phyloP scores from a whole-genome alignment of 2,797 vertebrate species.

The Darevskia mixta region DNA sequence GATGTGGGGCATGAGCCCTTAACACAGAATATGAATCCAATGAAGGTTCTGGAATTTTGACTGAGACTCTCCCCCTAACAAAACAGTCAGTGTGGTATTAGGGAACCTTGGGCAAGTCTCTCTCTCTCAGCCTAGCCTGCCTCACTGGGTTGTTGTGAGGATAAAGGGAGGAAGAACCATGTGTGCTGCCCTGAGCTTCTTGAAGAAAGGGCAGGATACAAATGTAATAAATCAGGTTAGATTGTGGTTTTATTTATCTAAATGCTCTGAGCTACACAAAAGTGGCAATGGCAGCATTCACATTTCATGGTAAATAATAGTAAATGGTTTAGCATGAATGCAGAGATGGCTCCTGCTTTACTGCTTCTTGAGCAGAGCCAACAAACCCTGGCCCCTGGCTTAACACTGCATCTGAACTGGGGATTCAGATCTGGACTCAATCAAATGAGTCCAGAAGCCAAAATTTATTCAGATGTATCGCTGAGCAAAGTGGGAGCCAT shows the following conservation, averaged over 20 bases:
- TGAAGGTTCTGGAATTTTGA: not conserved
- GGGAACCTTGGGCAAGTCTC: too few relatives aligned
- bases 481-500: not conserved
- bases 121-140: not conserved
- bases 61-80: not conserved
- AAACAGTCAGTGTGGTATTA: not conserved
- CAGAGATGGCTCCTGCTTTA: not conserved
- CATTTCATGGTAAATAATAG: not conserved
- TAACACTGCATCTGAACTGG: not conserved
- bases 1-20: not conserved
- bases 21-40: not conserved
- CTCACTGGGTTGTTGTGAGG: not conserved
- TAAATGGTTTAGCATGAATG: not conserved
- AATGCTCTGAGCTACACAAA: not conserved
- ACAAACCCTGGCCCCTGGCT: not conserved
- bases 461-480: not conserved
- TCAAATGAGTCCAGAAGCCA: not conserved
- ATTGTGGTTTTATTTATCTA: not conserved
- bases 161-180: not conserved
- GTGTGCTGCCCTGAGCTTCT: not conserved
- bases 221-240: not conserved
- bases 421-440: not conserved
- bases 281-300: not conserved
- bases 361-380: not conserved
- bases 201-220: not conserved